These are phyloP conservation scores for Psettodes erumei DNA, from an alignment of 2,113 vertebrate genomes.

Conservation along the genomic window DNA sequence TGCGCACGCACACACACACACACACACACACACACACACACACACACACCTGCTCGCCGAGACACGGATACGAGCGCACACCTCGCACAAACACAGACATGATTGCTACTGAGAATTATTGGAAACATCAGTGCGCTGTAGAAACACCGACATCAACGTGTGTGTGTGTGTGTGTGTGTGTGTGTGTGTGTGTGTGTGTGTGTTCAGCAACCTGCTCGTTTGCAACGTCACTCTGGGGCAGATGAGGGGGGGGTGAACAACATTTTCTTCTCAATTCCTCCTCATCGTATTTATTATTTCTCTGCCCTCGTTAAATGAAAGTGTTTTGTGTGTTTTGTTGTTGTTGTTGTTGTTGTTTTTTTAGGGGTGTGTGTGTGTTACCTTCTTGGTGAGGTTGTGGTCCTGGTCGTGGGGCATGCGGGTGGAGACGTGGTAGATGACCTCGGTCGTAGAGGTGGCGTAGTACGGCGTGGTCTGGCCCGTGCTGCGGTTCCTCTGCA, in stretches of 20 bases:
- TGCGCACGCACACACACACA: conserved; percentile 41
- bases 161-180: conserved; percentile 5
- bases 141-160: conserved; percentile 23
- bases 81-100: conserved; percentile 42
- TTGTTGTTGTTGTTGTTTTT: too few species aligned
- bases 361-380: too few species aligned
- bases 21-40: conserved; percentile 27
- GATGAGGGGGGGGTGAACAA: background rate
- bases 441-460: conserved; percentile 97
- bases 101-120: conserved; percentile 50
- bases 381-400: conserved; percentile 98
- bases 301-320: background rate
- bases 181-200: conserved; percentile 11
- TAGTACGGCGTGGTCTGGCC: conserved; percentile 96
- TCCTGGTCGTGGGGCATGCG: conserved; percentile 98
- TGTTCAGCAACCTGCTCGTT: conserved; percentile 31
- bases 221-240: conserved; percentile 24
- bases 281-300: background rate
- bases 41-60: conserved; percentile 51
- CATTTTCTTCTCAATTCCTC: background rate
- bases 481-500: conserved; percentile 97
- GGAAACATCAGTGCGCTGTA: conserved; percentile 26
- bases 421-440: conserved; percentile 98
- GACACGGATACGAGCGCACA: conserved; percentile 55
- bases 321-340: too few species aligned